Evolutionary conservation across 2,797 vertebrate genomes (phyloP), one percentile per base, ranked within the genome.

Genomic region (Ataeniobius toweri): DNA sequence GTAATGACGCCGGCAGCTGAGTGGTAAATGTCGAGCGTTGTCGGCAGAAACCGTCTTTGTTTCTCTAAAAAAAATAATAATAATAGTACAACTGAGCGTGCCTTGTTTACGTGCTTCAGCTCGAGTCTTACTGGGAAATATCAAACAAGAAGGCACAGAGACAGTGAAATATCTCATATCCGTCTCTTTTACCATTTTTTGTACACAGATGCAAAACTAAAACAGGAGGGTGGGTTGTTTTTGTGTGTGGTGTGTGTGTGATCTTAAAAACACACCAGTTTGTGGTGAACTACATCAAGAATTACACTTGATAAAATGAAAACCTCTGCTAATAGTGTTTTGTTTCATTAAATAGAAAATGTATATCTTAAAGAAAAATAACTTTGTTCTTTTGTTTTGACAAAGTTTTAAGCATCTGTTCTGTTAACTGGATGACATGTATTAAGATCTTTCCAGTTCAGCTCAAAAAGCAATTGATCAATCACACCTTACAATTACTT

Each of bases 1-100:
- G 85, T 92, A 91, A 91, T 86, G 89, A 93, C 86, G 83, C 74
- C 89, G 75, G 65, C 84, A 80, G 88, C 86, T 69, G 92, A 94
- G 89, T 87, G 92, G 91, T 88, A 90, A 90, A 92, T 91, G 91
- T 91, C 76, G 22, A 89, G 90, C 89, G 82, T 89, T 86, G 89
- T 91, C 80, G 83, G 86, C 81, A 76, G 86, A 90, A 91, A 90
- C 81, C 46, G 24, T 80, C 81, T 92, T 94, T 94, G 87, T 92
- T 93, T 91, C 87, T 81, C 83, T 6, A 16, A 26, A 26, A 26
- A 68, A 44, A 14, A 46, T 16, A 4, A 69, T 13, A n/a, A 13
- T 46, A 26, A 3, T 14, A 28, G 48, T 14, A 46, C 12, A 41
- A 46, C 74, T 78, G 82, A 85, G 83, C 71, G 39, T 81, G 86